Base-by-base conservation (phyloP, 2,113 vertebrate species). In the Esox niger region DNA sequence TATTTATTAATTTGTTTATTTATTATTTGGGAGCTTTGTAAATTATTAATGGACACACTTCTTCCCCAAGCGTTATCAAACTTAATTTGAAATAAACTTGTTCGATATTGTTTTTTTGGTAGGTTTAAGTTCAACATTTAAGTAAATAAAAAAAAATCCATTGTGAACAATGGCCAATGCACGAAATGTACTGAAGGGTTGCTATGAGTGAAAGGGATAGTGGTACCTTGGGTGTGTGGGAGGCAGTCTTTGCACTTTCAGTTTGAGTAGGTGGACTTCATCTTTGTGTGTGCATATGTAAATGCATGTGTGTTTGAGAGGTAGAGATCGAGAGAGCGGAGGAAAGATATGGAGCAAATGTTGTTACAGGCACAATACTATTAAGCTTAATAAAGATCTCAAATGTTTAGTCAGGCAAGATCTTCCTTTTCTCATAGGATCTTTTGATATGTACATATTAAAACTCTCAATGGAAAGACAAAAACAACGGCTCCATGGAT, bases 1-100 rank as follows among this genome's bases (percentile, higher is more conserved):
- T 90, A 91, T 91, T 92, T 90, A 91, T 91, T 88, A 75, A 85
- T 91, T 86, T 82, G 76, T 88, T 91, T 89, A 91, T 91, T 91
- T 91, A 91, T 91, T 91, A 84, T 91, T 90, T 90, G 84, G 74
- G 85, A 83, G 81, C 82, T 72, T 73, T 88, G 81, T 91, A 83
- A 91, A 85, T 90, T 87, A 88, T 88, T 87, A 76, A 86, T 83
- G 68, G 74, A 79, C 62, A 74, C 68, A 79, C 79, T 79, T 83
- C 75, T 81, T 83, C 74, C 70, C 66, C 65, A 68, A 65, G 62
- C 73, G 58, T 32, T 65, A 66, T 78, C 62, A 76, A 77, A 81
- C 69, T 63, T 47, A 62, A 47, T 78, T 82, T 79, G 32, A 64
- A 78, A 71, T 86, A 62, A 66, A 52, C 71, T 78, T 61, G 62